These are phyloP conservation scores for Meliscaeva auricollis DNA, from an alignment of 2,888 invertebrate species.

Conservation along the genomic window DNA sequence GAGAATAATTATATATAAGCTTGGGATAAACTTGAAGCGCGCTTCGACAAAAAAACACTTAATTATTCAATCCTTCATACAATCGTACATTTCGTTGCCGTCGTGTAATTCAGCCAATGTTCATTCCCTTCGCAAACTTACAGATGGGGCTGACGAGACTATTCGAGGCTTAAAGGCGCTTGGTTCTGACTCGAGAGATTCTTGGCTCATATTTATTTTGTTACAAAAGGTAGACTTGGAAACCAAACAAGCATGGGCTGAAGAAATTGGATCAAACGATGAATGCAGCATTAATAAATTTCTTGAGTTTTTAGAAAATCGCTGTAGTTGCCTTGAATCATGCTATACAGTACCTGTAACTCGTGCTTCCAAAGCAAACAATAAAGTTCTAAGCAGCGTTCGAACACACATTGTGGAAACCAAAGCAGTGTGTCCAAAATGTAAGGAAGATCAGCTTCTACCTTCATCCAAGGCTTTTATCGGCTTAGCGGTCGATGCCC, in stretches of 20 bases:
- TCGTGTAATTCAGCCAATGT: slow-evolving; percentile 9
- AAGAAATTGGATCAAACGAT: slow-evolving; percentile 14
- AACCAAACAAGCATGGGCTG: slow-evolving; percentile 47
- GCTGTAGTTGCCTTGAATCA: slow-evolving; percentile 10
- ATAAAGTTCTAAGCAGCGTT: neutral
- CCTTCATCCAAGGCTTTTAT: slow-evolving; percentile 2
- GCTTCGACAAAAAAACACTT: slow-evolving; percentile 61
- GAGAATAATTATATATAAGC: slow-evolving; percentile 55
- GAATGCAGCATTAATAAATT: neutral
- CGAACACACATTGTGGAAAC: slow-evolving; percentile 31
- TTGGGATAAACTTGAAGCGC: slow-evolving; percentile 58
- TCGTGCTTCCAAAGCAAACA: neutral
- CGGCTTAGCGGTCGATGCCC: neutral
- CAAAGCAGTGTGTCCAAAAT: slow-evolving; percentile 5
- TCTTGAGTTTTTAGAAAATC: neutral
- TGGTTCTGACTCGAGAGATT: slow-evolving; percentile 18
- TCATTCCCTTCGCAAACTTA: slow-evolving; percentile 7
- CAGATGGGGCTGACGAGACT: slow-evolving; percentile 32
- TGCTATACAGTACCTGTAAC: neutral
- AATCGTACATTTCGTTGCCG: slow-evolving; percentile 44
- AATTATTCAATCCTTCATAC: slow-evolving; percentile 62
- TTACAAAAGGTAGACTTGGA: slow-evolving; percentile 24
- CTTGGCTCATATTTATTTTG: slow-evolving; percentile 43
- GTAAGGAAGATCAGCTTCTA: slow-evolving; percentile 19
- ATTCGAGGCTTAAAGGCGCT: slow-evolving; percentile 19